A percentile compares a stretch with the other conserved stretches of the same genome.
Evolutionary conservation across 64 coral and sea anemone genomes (phyloP).

Genomic region (Montipora sp.): DNA sequence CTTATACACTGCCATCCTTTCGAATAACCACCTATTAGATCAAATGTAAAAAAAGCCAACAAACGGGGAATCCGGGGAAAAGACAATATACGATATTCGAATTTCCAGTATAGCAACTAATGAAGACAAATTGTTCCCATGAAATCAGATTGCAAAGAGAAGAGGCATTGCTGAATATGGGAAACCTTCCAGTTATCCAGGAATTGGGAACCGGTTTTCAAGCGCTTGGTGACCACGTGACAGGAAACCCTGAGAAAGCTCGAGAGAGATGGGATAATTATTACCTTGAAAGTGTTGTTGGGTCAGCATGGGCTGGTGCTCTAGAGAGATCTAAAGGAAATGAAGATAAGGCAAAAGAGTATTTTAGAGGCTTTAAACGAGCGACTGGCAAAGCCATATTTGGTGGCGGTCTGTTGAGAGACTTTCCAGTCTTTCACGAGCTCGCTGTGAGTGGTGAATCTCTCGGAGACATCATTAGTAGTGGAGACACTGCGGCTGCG

Average conservation of each 20-base stretch:
- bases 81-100: too few relatives aligned
- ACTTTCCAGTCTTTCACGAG: conserved; percentile 25
- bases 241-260: conserved; percentile 15
- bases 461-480: conserved; percentile 27
- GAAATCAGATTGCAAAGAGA: too few relatives aligned
- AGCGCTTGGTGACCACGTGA: conserved; percentile 10
- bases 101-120: too few relatives aligned
- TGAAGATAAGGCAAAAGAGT: conserved; percentile 6
- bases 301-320: neutral
- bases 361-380: conserved; percentile 3
- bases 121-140: too few relatives aligned
- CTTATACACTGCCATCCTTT: too few relatives aligned
- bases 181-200: conserved; percentile 28
- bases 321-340: neutral
- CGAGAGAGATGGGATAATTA: conserved; percentile 29
- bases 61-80: too few relatives aligned
- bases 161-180: neutral
- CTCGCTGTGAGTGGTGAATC: conserved; percentile 33
- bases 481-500: conserved; percentile 30
- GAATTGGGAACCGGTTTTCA: conserved; percentile 16
- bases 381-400: conserved; percentile 13
- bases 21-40: too few relatives aligned
- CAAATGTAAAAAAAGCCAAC: too few relatives aligned
- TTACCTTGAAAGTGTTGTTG: neutral
- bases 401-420: conserved; percentile 10